These are phyloP conservation scores for Trichogramma pretiosum DNA, from an alignment of 1,140 invertebrate species.

Conservation along the genomic window DNA sequence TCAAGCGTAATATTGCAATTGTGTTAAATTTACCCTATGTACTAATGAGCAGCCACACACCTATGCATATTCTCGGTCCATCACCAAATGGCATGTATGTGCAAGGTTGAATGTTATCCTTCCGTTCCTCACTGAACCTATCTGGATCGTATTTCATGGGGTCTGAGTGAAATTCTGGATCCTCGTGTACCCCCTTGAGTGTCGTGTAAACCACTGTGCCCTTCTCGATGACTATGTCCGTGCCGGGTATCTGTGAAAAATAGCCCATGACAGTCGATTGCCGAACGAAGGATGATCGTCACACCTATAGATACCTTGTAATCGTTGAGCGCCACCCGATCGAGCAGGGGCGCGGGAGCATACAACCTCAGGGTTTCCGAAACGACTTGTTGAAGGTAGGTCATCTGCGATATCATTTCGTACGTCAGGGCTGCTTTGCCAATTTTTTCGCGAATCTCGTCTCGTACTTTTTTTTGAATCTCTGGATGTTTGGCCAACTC, in stretches of 20 bases:
- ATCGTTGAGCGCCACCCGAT: slow-evolving; percentile 38
- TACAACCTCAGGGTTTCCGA: slow-evolving; percentile 42
- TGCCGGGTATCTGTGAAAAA: slow-evolving; percentile 31
- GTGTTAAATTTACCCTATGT: too few relatives aligned
- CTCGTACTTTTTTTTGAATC: slow-evolving; percentile 37
- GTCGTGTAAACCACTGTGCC: slow-evolving; percentile 26
- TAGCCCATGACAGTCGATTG: too few relatives aligned
- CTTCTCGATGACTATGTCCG: slow-evolving; percentile 35
- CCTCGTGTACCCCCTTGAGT: slow-evolving; percentile 34
- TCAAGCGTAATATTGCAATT: slow-evolving; percentile 7
- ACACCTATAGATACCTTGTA: too few relatives aligned
- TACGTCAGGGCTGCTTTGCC: slow-evolving; percentile 20
- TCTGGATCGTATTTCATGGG: slow-evolving; percentile 46
- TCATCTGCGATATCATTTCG: slow-evolving; percentile 25
- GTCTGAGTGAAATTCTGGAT: slow-evolving; percentile 37
- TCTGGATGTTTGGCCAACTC: slow-evolving; percentile 33
- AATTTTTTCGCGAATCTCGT: slow-evolving; percentile 48
- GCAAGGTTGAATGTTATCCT: slow-evolving; percentile 17
- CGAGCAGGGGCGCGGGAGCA: slow-evolving; percentile 49
- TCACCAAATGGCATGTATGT: slow-evolving; percentile 32
- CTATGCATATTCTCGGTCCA: slow-evolving; percentile 30
- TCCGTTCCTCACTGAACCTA: slow-evolving; percentile 36
- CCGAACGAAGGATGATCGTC: too few relatives aligned
- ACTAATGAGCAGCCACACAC: too few relatives aligned
- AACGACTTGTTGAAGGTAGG: slow-evolving; percentile 24